Evolutionary conservation across 2,113 vertebrate species (phyloP).

Genomic region (Platysternon megacephalum): DNA sequence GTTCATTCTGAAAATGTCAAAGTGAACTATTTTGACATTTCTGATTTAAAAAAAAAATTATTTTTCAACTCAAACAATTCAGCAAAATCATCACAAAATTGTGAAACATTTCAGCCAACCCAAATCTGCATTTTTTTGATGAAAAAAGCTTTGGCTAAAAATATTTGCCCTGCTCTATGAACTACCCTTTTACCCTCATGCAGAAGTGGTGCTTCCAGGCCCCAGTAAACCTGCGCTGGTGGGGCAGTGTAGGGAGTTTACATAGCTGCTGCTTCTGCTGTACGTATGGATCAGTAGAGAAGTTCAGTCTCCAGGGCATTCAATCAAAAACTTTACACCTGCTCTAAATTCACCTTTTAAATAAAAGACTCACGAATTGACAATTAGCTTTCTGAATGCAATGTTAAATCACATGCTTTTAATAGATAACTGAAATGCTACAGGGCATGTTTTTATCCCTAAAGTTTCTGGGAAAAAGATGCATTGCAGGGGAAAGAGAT

Average conservation of each 20-base stretch:
- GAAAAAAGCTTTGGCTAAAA: neutral
- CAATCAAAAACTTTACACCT: neutral
- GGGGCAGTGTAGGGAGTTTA: neutral
- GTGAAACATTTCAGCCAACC: no score
- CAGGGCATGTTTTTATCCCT: neutral
- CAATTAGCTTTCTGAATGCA: neutral
- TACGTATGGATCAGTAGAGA: neutral
- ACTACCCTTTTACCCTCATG: neutral
- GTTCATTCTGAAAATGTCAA: neutral
- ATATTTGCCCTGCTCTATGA: neutral
- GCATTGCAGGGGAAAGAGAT: neutral
- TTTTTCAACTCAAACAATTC: neutral
- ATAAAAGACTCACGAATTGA: neutral
- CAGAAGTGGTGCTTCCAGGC: neutral
- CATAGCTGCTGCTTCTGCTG: neutral
- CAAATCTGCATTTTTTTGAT: neutral
- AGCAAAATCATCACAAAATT: neutral
- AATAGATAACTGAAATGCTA: neutral
- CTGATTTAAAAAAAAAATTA: neutral
- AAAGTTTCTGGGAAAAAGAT: neutral
- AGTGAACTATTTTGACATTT: neutral
- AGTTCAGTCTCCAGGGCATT: neutral
- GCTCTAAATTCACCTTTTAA: neutral
- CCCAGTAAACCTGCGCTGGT: neutral
- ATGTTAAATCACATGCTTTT: neutral